Evolutionary conservation across 1,140 invertebrate genomes (phyloP).

Genomic region (Cepaea nemoralis): DNA sequence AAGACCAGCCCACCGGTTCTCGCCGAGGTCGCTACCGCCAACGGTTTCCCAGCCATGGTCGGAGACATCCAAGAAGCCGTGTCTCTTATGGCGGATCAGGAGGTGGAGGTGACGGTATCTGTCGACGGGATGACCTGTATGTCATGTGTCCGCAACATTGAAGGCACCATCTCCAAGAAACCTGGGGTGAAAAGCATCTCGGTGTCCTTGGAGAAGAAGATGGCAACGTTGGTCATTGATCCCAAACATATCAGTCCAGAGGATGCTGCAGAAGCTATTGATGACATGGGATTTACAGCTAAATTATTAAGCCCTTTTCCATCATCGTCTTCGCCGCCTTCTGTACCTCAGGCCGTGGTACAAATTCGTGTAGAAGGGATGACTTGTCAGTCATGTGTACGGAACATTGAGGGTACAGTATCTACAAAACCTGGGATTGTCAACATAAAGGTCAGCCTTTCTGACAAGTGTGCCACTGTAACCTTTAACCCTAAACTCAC

Average conservation of each 20-base stretch:
- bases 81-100: background rate
- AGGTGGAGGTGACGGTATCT: constrained; percentile 14
- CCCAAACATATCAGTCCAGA: constrained; percentile 51
- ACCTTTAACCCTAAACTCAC: constrained; percentile 57
- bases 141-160: constrained; percentile 72
- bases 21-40: constrained; percentile 62
- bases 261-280: constrained; percentile 62
- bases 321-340: background rate
- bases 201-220: constrained; percentile 64
- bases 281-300: constrained; percentile 71
- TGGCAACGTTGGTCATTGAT: constrained; percentile 63
- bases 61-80: constrained; percentile 37
- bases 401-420: constrained; percentile 67
- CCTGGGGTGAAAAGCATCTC: constrained; percentile 65
- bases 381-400: constrained; percentile 73
- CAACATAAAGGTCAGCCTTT: constrained; percentile 73
- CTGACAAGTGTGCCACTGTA: constrained; percentile 62
- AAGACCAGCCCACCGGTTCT: constrained; percentile 59
- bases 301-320: constrained; percentile 10
- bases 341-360: background rate
- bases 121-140: constrained; percentile 70
- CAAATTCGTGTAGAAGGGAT: constrained; percentile 64
- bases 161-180: constrained; percentile 58
- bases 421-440: constrained; percentile 59
- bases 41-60: constrained; percentile 65